Conservation (phyloP, 2,797 vertebrate species). For the Scolopax rusticola region DNA sequence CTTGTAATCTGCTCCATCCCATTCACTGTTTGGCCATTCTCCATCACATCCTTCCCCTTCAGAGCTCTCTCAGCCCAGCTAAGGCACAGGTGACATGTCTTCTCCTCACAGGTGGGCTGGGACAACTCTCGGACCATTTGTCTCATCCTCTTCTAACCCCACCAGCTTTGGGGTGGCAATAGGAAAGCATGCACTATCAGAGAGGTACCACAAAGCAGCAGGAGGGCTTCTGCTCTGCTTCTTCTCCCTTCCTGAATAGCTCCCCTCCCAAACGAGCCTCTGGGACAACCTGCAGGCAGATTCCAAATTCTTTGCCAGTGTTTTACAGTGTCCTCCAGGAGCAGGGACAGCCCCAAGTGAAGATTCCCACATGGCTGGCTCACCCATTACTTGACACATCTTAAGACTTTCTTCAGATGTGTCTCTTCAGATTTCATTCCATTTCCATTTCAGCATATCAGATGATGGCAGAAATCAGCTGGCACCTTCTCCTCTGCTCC, state of each 20-base stretch:
- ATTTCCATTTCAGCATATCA: not conserved
- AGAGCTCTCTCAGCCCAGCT: not conserved
- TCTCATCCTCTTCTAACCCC: not conserved
- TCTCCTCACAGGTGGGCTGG: rapidly evolving
- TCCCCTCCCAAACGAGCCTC: not conserved
- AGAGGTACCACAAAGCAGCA: not conserved
- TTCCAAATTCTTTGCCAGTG: not conserved
- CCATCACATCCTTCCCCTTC: not conserved
- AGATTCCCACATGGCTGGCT: rapidly evolving
- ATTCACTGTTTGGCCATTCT: not conserved
- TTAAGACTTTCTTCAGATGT: not conserved
- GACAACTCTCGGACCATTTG: not conserved
- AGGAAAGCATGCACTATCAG: rapidly evolving
- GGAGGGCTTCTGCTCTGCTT: not conserved
- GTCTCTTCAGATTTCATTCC: not conserved
- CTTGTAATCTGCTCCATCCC: not conserved
- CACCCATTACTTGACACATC: not conserved
- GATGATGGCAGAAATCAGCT: not conserved
- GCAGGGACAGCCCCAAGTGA: not conserved
- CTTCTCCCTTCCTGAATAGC: not conserved
- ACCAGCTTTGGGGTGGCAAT: not conserved
- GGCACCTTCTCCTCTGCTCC: not conserved
- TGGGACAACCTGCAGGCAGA: not conserved
- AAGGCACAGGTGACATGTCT: not conserved
- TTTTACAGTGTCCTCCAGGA: not conserved